Conservation (phyloP, 2,797 vertebrate species). For the Perdix hodgsoniae region DNA sequence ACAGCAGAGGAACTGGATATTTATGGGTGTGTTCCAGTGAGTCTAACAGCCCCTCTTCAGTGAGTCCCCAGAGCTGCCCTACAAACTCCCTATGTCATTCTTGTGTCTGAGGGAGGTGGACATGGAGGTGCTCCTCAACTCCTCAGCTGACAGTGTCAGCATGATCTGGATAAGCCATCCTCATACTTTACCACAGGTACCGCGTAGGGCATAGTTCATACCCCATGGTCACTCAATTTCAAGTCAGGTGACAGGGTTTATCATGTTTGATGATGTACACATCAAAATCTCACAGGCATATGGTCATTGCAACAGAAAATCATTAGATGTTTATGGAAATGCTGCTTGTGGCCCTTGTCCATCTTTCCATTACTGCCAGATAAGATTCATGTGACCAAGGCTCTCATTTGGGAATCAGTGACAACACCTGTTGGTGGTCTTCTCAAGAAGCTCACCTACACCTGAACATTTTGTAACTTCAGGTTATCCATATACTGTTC, state of each 20-base stretch:
- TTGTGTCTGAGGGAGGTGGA: neutral
- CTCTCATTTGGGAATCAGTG: neutral
- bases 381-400: neutral
- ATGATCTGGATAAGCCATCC: neutral
- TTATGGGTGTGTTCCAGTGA: neutral
- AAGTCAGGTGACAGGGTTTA: neutral
- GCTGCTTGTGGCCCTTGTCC: neutral
- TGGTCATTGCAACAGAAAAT: neutral
- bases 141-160: too few relatives aligned
- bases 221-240: accelerated
- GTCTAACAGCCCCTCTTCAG: neutral
- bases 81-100: neutral
- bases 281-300: neutral
- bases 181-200: neutral
- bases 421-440: neutral
- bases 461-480: neutral
- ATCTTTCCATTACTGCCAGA: neutral
- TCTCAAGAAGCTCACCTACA: neutral
- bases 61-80: accelerated
- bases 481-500: neutral
- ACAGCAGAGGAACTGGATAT: neutral
- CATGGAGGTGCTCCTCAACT: neutral
- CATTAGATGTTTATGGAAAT: neutral
- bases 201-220: neutral
- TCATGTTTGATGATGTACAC: neutral